Base-by-base conservation (phyloP, 2,888 invertebrate species). In the Podabrus alpinus region DNA sequence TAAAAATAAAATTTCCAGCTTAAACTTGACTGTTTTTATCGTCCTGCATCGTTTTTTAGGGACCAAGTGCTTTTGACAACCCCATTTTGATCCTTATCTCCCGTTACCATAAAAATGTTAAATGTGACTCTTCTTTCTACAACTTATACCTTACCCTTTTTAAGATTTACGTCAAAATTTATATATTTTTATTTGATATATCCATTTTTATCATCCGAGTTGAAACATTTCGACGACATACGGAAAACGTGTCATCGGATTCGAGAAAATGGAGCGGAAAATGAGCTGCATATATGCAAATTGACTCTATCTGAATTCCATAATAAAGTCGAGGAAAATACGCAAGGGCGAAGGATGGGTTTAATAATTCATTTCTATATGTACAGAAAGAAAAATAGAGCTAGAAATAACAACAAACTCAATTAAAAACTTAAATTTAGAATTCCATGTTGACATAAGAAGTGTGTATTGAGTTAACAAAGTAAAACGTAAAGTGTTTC, bases 71-170 rank as follows among this genome's bases (percentile, higher is more conserved):
- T 75, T 77, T 78, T 81, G 80, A 82, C 81, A 81, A 80, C 80
- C 77, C 79, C 79, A 82, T 81, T 81, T 81, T 80, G 82, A 82
- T 82, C 79, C 81, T 72, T 81, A 81, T 81, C 83, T 80, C 77
- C 76, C 74, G 74, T 76, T 79, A 73, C 77, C 79, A 82, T 82
- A 82, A 82, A 82, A 82, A 82, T 82, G 81, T 80, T 82, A 82
- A 82, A 81, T 82, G 82, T 69, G 74, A 68, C 71, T 66, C 74
- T 77, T 77, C 77, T 77, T 59, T 62, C 67, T 64, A 69, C 69
- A 72, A 70, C 76, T 64, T 13, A 61, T 61, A 61, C 61, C 69
- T 68, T 73, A 67, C 72, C 80, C 79, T 82, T 81, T 82, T 81
- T 79, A 75, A 79, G 79, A 82, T 82, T 82, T 82, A 81, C 81